Percentiles rank a stretch among this genome's conserved stretches.
phyloP scores from a whole-genome alignment of 2,113 vertebrate genomes.

The Triplophysa siluroides region DNA sequence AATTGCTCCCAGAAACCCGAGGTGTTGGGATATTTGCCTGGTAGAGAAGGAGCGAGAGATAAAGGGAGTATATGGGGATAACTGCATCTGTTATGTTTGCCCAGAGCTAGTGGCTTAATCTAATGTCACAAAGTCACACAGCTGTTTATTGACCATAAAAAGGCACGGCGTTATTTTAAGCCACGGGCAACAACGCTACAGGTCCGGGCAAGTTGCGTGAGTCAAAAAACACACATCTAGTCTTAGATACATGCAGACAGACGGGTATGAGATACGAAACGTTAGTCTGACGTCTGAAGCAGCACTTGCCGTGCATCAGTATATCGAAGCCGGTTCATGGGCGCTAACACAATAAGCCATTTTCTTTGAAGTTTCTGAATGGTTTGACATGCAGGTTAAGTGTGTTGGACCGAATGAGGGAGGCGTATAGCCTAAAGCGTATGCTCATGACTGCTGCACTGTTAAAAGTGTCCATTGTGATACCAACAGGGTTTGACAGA shows the following conservation, averaged over 20 bases:
- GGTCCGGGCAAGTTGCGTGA: neutral
- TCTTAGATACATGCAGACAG: neutral
- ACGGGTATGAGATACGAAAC: neutral
- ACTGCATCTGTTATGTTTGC: slow-evolving; percentile 19
- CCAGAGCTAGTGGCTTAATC: slow-evolving; percentile 25
- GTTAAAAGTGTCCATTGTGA: neutral
- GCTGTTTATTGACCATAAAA: slow-evolving; percentile 43
- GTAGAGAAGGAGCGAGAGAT: neutral
- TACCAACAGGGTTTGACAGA: neutral
- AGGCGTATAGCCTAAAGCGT: slow-evolving; percentile 1
- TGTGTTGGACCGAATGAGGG: neutral
- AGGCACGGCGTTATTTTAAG: neutral
- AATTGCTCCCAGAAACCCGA: neutral
- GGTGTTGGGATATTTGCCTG: neutral
- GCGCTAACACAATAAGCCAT: slow-evolving; percentile 24
- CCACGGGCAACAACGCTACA: slow-evolving; percentile 8
- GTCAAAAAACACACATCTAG: neutral
- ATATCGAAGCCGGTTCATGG: neutral
- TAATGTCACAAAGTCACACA: slow-evolving; percentile 35
- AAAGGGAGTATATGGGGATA: slow-evolving; percentile 3
- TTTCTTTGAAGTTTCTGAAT: slow-evolving; percentile 28
- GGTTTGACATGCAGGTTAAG: slow-evolving; percentile 25
- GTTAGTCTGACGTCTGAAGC: neutral
- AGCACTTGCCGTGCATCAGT: neutral
- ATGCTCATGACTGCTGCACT: slow-evolving; percentile 31